Percentiles rank a stretch among this genome's conserved stretches.
These are phyloP conservation scores for Chondrosia reniformis DNA, from an alignment of 37 sponge, comb jelly and placozoan species.

Conservation along the genomic window DNA sequence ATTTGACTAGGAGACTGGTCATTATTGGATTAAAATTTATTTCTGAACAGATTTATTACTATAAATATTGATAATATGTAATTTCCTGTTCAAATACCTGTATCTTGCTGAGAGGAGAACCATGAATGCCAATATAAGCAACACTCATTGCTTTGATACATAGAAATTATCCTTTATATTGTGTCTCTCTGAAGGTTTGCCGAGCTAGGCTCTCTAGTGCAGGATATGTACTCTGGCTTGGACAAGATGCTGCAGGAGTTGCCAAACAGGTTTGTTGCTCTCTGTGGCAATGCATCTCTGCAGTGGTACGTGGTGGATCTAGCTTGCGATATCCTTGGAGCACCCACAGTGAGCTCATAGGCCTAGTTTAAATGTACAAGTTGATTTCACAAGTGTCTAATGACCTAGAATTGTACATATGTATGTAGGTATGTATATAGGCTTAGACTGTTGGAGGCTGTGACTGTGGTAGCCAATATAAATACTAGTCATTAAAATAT, in stretches of 20 bases:
- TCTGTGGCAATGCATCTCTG: conserved; percentile 25
- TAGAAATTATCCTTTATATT: not conserved
- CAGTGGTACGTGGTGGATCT: conserved; percentile 58
- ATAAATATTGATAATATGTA: no score
- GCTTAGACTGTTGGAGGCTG: no score
- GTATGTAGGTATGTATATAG: not conserved
- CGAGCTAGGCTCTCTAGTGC: conserved; percentile 24
- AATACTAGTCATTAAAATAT: no score
- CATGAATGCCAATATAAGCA: no score
- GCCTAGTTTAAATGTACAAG: not conserved
- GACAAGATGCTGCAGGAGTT: conserved; percentile 18
- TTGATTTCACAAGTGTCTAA: not conserved
- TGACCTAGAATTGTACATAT: not conserved
- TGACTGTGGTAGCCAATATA: no score
- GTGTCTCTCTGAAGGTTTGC: conserved; percentile 22
- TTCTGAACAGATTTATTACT: no score
- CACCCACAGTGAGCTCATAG: conserved; percentile 43
- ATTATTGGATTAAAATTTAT: no score
- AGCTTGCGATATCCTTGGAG: conserved; percentile 45
- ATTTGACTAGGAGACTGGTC: no score
- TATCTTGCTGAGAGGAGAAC: no score
- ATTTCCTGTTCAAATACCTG: no score
- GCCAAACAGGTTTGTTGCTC: conserved; percentile 26
- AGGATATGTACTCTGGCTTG: conserved; percentile 21
- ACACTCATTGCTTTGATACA: no score